Conservation (phyloP, 2,113 vertebrate genomes). For the Monopterus albus region DNA sequence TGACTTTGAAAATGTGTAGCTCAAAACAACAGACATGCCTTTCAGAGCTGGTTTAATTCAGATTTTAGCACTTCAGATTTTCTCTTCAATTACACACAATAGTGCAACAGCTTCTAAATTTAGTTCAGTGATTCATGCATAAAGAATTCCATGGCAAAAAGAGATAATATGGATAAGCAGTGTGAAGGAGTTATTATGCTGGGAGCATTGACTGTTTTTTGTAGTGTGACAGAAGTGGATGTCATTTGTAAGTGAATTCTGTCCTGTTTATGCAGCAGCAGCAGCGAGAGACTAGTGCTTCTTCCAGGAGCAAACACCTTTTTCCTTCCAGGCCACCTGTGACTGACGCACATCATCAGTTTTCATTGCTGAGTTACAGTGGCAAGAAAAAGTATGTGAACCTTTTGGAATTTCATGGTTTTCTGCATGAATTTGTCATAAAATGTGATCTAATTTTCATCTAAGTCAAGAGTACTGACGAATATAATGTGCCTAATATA, state of each 20-base stretch:
- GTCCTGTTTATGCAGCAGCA: slow-evolving; percentile 8
- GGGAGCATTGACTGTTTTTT: slow-evolving; percentile 15
- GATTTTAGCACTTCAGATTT: neutral
- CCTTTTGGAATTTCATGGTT: no score
- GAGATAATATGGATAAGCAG: neutral
- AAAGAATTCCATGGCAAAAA: neutral
- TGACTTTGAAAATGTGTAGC: slow-evolving; percentile 6
- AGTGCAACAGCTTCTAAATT: neutral
- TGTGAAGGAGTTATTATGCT: neutral
- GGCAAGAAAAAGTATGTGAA: no score
- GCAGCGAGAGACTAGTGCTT: slow-evolving; percentile 1
- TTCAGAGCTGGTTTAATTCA: slow-evolving; percentile 16
- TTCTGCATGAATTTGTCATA: no score
- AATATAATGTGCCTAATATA: no score
- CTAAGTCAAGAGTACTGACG: no score
- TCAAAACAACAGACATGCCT: slow-evolving; percentile 16
- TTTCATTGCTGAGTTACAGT: neutral
- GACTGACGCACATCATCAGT: slow-evolving; percentile 9
- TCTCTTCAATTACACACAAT: neutral
- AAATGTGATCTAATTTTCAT: no score
- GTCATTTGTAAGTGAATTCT: slow-evolving; percentile 23
- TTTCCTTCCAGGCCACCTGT: neutral
- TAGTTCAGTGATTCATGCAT: slow-evolving; percentile 5
- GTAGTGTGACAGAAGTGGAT: slow-evolving; percentile 9
- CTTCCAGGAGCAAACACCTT: neutral